phyloP scores from a whole-genome alignment of 37 sponge, comb jelly and placozoan species.

The Oopsacas minuta region DNA sequence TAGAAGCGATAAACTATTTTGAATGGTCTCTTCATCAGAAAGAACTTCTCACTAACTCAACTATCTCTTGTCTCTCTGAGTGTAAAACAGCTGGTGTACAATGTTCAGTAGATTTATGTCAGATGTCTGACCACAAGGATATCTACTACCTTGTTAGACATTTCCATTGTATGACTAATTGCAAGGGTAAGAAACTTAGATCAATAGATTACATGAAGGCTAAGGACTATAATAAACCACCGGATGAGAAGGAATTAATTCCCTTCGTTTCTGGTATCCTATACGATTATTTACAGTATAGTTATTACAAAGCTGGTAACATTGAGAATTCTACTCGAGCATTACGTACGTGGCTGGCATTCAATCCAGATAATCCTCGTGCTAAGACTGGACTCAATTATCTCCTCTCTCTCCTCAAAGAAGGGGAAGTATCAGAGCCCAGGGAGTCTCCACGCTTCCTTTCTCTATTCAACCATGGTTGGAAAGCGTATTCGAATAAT shows the following conservation, averaged over 20 bases:
- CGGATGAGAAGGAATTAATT: neutral
- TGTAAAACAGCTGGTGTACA: neutral
- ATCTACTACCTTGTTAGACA: neutral
- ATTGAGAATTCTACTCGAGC: neutral
- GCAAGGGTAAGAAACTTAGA: neutral
- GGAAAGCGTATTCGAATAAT: neutral
- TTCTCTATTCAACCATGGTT: neutral
- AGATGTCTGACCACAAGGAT: neutral
- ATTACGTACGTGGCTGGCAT: neutral
- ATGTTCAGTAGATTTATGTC: neutral
- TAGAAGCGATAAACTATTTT: neutral
- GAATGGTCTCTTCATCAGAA: neutral
- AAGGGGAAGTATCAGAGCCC: neutral
- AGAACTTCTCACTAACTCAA: neutral
- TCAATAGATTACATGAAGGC: neutral
- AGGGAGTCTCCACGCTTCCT: neutral
- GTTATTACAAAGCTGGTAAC: neutral
- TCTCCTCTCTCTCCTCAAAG: neutral
- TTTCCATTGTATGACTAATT: constrained; percentile 7
- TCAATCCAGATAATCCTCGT: neutral
- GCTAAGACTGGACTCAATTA: neutral
- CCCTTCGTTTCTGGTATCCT: neutral
- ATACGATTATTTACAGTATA: neutral
- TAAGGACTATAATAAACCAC: neutral
- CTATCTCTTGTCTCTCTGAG: neutral